Conservation (phyloP, 1,140 invertebrate genomes). For the Neotoxoptera formosana region DNA sequence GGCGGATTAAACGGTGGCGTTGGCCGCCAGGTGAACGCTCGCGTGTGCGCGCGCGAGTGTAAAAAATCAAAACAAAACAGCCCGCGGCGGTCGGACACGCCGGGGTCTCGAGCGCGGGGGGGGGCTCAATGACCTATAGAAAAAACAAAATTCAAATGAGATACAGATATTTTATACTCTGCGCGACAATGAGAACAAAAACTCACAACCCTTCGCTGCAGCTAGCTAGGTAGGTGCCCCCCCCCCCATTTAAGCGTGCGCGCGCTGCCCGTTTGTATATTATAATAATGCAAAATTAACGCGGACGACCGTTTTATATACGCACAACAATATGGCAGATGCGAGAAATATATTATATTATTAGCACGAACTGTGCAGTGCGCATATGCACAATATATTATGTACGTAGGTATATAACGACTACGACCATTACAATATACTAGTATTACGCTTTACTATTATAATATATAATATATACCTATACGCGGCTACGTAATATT, state of each 20-base stretch:
- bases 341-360: neutral
- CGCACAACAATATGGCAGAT: conserved; percentile 18
- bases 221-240: neutral
- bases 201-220: neutral
- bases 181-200: conserved; percentile 38
- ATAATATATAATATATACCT: too few species aligned
- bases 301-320: neutral
- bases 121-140: conserved; percentile 10
- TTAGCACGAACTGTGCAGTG: neutral
- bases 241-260: neutral
- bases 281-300: conserved; percentile 22
- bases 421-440: too few species aligned
- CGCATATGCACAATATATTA: too few species aligned
- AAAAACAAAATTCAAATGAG: conserved; percentile 43
- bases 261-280: neutral
- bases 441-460: too few species aligned
- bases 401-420: too few species aligned
- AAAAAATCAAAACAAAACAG: neutral
- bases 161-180: conserved; percentile 38
- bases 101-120: neutral
- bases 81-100: neutral
- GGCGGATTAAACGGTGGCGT: neutral
- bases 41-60: neutral
- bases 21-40: neutral
- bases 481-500: too few species aligned